These are phyloP conservation scores for Odontamblyopus lacepedii DNA, from an alignment of 2,797 vertebrate species.

Conservation along the genomic window DNA sequence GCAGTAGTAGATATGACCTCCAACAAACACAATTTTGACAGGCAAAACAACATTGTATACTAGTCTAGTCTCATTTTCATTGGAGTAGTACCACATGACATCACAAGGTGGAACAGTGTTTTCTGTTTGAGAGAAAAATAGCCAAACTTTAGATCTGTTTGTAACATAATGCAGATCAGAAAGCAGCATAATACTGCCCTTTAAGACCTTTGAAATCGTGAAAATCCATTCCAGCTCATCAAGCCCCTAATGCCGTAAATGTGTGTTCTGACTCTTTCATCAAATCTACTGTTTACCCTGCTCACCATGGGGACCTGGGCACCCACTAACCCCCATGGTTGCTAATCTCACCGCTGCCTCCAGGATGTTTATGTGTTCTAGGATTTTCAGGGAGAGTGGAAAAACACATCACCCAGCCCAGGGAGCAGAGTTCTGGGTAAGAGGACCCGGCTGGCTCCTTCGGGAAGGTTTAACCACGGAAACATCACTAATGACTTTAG, in stretches of 20 bases:
- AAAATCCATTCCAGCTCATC: background rate
- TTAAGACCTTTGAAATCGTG: too few relatives aligned
- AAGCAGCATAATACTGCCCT: too few relatives aligned
- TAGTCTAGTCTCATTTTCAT: too few relatives aligned
- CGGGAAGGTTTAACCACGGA: slow-evolving; percentile 8
- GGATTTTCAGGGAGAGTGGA: slow-evolving; percentile 14
- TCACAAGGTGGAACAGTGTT: too few relatives aligned
- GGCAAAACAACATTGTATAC: too few relatives aligned
- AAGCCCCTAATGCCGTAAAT: background rate
- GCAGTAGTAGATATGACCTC: too few relatives aligned
- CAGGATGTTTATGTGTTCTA: slow-evolving; percentile 60
- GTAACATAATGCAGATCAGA: too few relatives aligned
- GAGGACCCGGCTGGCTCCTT: slow-evolving; percentile 9
- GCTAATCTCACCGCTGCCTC: slow-evolving; percentile 28
- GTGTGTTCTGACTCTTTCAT: slow-evolving; percentile 46
- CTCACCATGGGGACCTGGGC: slow-evolving; percentile 48
- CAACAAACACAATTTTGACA: too few relatives aligned
- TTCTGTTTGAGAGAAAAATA: too few relatives aligned
- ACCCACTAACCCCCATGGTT: slow-evolving; percentile 28
- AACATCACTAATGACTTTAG: slow-evolving; percentile 14
- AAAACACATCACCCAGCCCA: slow-evolving; percentile 10
- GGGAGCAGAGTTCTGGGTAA: slow-evolving; percentile 24
- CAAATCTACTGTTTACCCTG: slow-evolving; percentile 65
- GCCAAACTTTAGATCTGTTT: too few relatives aligned
- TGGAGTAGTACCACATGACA: too few relatives aligned